Evolutionary conservation across 1,140 invertebrate genomes (phyloP).

Genomic region (Scaptomyza pallida): DNA sequence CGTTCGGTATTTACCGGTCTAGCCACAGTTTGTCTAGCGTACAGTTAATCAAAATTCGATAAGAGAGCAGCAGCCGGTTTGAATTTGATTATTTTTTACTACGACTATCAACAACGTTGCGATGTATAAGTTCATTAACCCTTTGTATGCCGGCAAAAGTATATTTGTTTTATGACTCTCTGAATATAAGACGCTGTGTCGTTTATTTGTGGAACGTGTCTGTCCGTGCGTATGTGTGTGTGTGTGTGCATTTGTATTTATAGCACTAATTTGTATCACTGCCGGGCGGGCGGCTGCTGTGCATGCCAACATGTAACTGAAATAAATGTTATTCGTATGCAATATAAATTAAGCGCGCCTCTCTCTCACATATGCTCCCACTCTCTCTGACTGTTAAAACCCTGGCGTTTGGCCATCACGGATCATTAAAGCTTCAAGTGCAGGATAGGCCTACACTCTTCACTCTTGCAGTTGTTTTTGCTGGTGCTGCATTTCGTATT

Average conservation of each 20-base stretch:
- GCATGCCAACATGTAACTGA: conserved; percentile 70
- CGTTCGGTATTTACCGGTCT: not conserved
- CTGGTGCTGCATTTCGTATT: conserved; percentile 12
- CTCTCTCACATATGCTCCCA: conserved; percentile 11
- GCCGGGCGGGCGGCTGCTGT: conserved; percentile 20
- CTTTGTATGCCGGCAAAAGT: conserved; percentile 16
- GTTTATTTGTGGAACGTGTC: conserved; percentile 39
- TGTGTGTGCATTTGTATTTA: conserved; percentile 55
- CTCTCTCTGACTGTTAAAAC: not conserved
- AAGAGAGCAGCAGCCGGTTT: conserved; percentile 32
- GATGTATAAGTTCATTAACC: conserved; percentile 66
- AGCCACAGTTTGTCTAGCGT: conserved; percentile 1
- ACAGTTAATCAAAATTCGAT: conserved; percentile 42
- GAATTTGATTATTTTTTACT: conserved; percentile 28
- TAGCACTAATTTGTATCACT: conserved; percentile 74
- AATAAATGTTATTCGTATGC: conserved; percentile 76
- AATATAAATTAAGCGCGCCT: conserved; percentile 74
- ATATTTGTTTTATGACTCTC: conserved; percentile 52
- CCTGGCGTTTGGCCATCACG: conserved; percentile 35
- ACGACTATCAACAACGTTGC: not conserved
- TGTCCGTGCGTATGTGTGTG: conserved; percentile 9
- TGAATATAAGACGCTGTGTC: conserved; percentile 16
- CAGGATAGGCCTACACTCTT: conserved; percentile 32
- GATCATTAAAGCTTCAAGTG: conserved; percentile 70
- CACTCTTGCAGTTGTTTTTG: not conserved